phyloP scores from a whole-genome alignment of 2,113 vertebrate genomes.

The Meriones unguiculatus region DNA sequence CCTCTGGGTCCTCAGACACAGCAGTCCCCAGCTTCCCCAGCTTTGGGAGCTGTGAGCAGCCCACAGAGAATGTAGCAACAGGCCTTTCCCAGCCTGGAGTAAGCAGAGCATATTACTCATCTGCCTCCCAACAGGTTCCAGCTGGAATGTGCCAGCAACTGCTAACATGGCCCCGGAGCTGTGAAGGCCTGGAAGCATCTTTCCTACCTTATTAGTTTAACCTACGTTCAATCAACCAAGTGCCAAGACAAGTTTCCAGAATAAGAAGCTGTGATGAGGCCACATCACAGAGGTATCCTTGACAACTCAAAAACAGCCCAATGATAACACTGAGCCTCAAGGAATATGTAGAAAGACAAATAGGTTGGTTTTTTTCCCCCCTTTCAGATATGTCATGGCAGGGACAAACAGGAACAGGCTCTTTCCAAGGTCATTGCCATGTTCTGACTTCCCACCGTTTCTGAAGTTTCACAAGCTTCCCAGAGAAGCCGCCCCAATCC shows the following conservation, averaged over 20 bases:
- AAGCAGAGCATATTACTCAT: not conserved
- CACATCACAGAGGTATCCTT: conserved; percentile 62
- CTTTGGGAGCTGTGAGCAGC: not conserved
- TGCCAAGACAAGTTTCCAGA: conserved; percentile 77
- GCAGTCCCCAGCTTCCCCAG: not conserved
- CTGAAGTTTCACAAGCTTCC: conserved; percentile 18
- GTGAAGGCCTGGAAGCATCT: conserved; percentile 52
- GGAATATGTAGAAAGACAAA: conserved; percentile 56
- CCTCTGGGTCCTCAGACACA: not conserved
- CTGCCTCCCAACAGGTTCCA: not conserved
- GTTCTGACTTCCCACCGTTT: not conserved
- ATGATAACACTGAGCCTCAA: conserved; percentile 55
- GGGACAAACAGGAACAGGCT: conserved; percentile 61
- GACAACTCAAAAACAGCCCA: conserved; percentile 63
- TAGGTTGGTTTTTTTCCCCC: not conserved
- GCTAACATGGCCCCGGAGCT: conserved; percentile 24
- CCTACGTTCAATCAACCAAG: conserved; percentile 74
- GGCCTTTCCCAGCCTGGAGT: not conserved
- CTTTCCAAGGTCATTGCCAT: conserved; percentile 28
- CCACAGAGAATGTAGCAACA: not conserved
- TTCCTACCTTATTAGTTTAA: conserved; percentile 73
- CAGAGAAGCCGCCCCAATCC: not conserved
- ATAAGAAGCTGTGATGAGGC: conserved; percentile 66
- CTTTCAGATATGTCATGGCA: conserved; percentile 38
- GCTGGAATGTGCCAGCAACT: conserved; percentile 41